phyloP scores from a whole-genome alignment of 64 coral and sea anemone species.

The Pachyseris speciosa region DNA sequence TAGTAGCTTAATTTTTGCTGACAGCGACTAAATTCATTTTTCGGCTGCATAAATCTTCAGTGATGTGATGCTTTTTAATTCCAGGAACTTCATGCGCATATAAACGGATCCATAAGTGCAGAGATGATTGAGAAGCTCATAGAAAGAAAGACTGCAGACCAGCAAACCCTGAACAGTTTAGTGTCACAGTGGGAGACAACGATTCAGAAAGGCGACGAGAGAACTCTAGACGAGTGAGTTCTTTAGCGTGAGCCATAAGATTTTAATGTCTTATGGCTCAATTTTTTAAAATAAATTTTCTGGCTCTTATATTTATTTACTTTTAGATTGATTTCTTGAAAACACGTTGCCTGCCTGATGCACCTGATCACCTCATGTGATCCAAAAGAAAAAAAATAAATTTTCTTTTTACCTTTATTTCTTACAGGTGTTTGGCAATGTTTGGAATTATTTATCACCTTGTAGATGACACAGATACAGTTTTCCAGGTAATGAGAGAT shows the following conservation, averaged over 20 bases:
- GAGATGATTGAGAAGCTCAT: conserved; percentile 76
- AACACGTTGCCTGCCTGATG: too few species aligned
- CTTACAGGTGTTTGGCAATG: conserved; percentile 72
- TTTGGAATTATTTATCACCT: conserved; percentile 86
- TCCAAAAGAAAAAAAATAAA: not conserved
- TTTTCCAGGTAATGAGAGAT: conserved; percentile 44
- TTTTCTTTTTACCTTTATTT: not conserved
- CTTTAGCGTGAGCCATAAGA: not conserved
- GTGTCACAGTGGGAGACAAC: conserved; percentile 69
- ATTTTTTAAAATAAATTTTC: not conserved
- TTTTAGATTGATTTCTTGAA: too few species aligned
- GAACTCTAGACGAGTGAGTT: conserved; percentile 81
- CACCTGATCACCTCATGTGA: too few species aligned
- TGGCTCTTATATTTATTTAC: too few species aligned
- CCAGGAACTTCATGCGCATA: conserved; percentile 93
- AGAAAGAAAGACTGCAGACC: conserved; percentile 50
- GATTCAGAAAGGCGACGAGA: conserved; percentile 54
- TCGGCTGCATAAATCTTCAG: not conserved
- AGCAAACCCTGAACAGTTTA: conserved; percentile 10
- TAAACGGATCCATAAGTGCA: conserved; percentile 91
- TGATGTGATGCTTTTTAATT: not conserved
- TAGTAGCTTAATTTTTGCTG: too few species aligned
- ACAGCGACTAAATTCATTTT: not conserved
- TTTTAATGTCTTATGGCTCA: not conserved
- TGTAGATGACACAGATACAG: conserved; percentile 75